phyloP scores from a whole-genome alignment of 2,797 vertebrate genomes.

The Darevskia nairensis region DNA sequence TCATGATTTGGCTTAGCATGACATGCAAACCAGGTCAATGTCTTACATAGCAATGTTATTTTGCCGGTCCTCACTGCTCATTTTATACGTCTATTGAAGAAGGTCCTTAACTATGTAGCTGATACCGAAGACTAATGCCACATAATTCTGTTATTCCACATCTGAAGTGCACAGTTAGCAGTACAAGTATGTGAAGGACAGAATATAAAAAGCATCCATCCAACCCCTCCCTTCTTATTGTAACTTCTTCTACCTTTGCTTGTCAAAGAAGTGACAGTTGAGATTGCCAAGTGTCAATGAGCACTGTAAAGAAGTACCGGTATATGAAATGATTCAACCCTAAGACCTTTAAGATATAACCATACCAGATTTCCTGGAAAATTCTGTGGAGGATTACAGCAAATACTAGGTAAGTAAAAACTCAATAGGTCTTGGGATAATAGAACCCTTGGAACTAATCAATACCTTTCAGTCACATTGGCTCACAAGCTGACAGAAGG shows the following conservation, averaged over 20 bases:
- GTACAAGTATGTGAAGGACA: background rate
- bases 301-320: constrained; percentile 28
- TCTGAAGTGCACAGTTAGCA: constrained; percentile 13
- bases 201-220: constrained; percentile 32
- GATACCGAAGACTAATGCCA: background rate
- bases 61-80: background rate
- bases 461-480: constrained; percentile 62
- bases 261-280: constrained; percentile 35
- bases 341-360: constrained; percentile 62
- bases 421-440: constrained; percentile 61
- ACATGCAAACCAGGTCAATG: too few relatives aligned
- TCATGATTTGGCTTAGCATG: too few relatives aligned
- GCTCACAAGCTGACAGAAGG: constrained; percentile 40
- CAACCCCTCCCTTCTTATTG: background rate
- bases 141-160: background rate
- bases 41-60: too few relatives aligned
- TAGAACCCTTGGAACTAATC: constrained; percentile 68
- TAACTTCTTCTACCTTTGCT: constrained; percentile 43
- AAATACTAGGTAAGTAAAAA: constrained; percentile 60
- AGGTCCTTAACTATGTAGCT: background rate
- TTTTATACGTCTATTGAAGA: background rate
- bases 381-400: constrained; percentile 59
- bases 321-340: constrained; percentile 56
- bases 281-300: constrained; percentile 33
- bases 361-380: constrained; percentile 65